Evolutionary conservation across 1,140 invertebrate species (phyloP).

Genomic region (Anastrepha obliqua): DNA sequence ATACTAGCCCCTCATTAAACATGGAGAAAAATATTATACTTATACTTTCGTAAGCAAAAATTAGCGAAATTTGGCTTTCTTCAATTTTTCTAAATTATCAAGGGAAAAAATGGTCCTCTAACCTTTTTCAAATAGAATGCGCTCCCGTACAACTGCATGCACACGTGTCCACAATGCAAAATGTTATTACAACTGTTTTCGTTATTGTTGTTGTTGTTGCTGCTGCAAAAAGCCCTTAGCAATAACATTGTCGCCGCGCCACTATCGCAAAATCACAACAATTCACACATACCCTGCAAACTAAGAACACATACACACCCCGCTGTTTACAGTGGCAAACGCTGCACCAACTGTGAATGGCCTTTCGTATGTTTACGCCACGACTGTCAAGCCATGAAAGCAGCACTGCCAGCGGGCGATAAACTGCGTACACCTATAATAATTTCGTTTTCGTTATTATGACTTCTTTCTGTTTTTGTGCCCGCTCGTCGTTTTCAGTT

Average conservation of each 20-base stretch:
- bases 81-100: too few relatives aligned
- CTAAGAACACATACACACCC: background rate
- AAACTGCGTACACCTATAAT: conserved; percentile 31
- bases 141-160: too few relatives aligned
- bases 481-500: background rate
- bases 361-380: background rate
- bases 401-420: background rate
- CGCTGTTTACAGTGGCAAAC: background rate
- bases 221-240: background rate
- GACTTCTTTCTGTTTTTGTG: background rate
- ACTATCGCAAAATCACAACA: background rate
- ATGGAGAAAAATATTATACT: too few relatives aligned
- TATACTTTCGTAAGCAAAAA: too few relatives aligned
- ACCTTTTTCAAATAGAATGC: too few relatives aligned
- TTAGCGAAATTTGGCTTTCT: too few relatives aligned
- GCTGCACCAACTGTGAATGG: background rate
- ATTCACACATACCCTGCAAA: background rate
- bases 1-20: too few relatives aligned
- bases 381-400: background rate
- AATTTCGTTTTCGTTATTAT: background rate
- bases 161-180: too few relatives aligned
- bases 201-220: too few relatives aligned
- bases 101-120: too few relatives aligned
- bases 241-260: background rate
- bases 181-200: too few relatives aligned